A percentile compares a stretch with the other conserved stretches of the same genome.
phyloP scores from a whole-genome alignment of 2,113 vertebrate genomes.

The Scomber japonicus region DNA sequence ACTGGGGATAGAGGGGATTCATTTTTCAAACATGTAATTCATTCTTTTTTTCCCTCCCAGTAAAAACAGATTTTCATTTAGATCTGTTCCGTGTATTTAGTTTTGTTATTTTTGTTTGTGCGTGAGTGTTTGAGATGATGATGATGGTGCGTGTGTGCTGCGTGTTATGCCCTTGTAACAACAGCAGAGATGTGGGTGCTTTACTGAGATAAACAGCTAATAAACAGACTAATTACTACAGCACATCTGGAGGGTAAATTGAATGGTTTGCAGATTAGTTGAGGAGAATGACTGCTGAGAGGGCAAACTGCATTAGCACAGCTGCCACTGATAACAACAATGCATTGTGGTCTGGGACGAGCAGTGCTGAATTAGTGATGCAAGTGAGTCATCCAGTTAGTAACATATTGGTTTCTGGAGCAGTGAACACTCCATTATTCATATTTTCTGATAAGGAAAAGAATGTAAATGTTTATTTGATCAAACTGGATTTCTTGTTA shows the following conservation, averaged over 20 bases:
- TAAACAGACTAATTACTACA: conserved; percentile 61
- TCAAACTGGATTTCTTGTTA: background rate
- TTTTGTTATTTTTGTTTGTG: background rate
- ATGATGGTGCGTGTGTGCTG: background rate
- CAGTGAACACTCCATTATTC: conserved; percentile 12
- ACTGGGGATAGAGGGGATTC: background rate
- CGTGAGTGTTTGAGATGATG: background rate
- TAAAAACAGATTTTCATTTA: conserved; percentile 18
- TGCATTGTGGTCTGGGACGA: conserved; percentile 39
- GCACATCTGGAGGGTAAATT: conserved; percentile 70
- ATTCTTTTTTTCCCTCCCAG: background rate
- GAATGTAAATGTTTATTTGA: background rate
- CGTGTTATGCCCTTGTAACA: conserved; percentile 16
- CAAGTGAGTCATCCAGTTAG: conserved; percentile 61
- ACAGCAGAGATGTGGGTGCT: conserved; percentile 52
- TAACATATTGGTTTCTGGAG: conserved; percentile 49
- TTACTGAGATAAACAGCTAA: conserved; percentile 61
- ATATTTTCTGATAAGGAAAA: background rate
- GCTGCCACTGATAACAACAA: conserved; percentile 53
- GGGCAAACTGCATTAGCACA: conserved; percentile 45
- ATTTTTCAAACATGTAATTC: conserved; percentile 16
- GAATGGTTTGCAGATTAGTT: conserved; percentile 61
- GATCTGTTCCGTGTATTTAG: background rate
- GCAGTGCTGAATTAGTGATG: conserved; percentile 59
- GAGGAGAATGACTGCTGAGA: conserved; percentile 28